These are phyloP conservation scores for Ochropleura leucogaster DNA, from an alignment of 2,888 invertebrate genomes.

Conservation along the genomic window DNA sequence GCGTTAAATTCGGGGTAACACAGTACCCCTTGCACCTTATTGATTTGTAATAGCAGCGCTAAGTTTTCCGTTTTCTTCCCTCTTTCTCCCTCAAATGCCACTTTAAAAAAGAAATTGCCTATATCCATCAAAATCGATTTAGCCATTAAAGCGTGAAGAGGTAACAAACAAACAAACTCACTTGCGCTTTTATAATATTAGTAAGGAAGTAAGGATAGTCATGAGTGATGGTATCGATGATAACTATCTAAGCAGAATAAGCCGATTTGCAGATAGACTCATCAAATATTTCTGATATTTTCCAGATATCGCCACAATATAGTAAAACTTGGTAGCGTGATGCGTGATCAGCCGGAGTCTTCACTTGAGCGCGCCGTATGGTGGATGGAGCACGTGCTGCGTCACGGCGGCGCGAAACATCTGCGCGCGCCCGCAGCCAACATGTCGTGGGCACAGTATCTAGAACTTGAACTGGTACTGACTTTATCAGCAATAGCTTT, in stretches of 20 bases:
- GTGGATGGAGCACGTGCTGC: conserved; percentile 15
- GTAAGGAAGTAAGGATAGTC: too few species aligned
- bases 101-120: too few species aligned
- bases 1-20: too few species aligned
- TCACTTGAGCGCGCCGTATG: conserved; percentile 13
- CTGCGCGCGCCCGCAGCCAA: conserved; percentile 1
- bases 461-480: conserved; percentile 3
- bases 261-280: background rate
- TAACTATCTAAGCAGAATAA: background rate
- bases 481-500: background rate
- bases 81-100: too few species aligned
- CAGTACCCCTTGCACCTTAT: too few species aligned
- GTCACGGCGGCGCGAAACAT: background rate
- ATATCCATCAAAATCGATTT: too few species aligned
- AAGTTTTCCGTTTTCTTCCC: too few species aligned
- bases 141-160: too few species aligned
- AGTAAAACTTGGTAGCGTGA: background rate
- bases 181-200: too few species aligned
- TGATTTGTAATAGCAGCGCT: too few species aligned
- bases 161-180: too few species aligned
- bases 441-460: background rate
- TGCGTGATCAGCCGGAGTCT: conserved; percentile 1
- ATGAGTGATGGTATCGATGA: too few species aligned
- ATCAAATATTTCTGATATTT: background rate
- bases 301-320: conserved; percentile 47